These are phyloP conservation scores for Zosterops hypoxanthus DNA, from an alignment of 2,113 vertebrate species.

Conservation along the genomic window DNA sequence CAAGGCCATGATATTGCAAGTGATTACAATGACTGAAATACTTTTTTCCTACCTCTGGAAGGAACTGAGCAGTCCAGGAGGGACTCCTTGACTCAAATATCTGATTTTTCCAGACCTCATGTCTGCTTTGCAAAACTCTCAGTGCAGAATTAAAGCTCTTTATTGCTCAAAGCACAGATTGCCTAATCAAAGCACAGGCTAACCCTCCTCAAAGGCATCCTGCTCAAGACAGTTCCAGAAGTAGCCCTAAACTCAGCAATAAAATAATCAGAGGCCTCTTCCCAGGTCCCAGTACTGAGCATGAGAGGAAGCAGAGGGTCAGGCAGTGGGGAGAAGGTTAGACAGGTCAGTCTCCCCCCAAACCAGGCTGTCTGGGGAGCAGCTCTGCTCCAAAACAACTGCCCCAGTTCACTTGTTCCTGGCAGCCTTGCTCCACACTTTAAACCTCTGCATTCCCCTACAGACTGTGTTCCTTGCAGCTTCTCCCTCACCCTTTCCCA, in stretches of 20 bases:
- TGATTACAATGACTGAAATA: background rate
- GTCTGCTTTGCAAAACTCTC: background rate
- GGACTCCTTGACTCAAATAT: background rate
- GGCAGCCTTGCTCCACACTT: background rate
- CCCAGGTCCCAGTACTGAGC: background rate
- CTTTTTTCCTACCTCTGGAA: background rate
- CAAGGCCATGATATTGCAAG: background rate
- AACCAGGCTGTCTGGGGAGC: background rate
- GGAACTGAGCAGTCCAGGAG: background rate
- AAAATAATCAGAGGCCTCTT: slow-evolving; percentile 28
- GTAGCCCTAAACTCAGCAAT: slow-evolving; percentile 33
- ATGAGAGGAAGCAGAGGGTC: background rate
- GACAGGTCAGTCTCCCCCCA: background rate
- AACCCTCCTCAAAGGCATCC: background rate
- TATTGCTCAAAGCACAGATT: slow-evolving; percentile 1
- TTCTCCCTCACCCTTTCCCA: fast-evolving
- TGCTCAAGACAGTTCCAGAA: background rate
- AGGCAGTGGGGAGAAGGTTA: background rate
- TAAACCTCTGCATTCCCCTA: background rate
- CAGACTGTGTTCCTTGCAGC: background rate
- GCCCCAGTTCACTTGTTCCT: background rate
- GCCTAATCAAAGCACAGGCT: slow-evolving; percentile 17
- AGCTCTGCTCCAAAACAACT: background rate
- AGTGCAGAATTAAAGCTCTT: background rate
- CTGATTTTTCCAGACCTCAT: background rate